Evolutionary conservation across 2,797 vertebrate genomes (phyloP).

Genomic region (Erethizon dorsatum): DNA sequence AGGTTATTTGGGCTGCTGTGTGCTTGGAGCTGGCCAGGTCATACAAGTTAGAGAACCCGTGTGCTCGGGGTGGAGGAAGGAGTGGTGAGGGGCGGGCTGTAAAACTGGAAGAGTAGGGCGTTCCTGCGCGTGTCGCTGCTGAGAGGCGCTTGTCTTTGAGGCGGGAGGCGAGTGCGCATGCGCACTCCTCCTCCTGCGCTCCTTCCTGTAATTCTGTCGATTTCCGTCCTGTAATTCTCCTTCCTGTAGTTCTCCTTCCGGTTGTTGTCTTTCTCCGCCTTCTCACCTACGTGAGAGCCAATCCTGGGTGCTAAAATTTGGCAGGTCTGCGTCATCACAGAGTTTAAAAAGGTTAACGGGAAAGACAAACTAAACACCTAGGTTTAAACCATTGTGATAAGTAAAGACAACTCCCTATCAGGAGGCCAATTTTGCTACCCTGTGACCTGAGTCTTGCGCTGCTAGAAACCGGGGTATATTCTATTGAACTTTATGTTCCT

Average conservation of each 20-base stretch:
- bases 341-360: not conserved
- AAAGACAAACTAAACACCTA: not conserved
- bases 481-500: not conserved
- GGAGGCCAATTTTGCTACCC: not conserved
- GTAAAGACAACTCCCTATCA: not conserved
- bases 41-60: rapidly evolving
- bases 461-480: not conserved
- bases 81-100: rapidly evolving
- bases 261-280: rapidly evolving
- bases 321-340: not conserved
- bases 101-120: rapidly evolving
- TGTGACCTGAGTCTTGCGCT: not conserved
- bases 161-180: not conserved
- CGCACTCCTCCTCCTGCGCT: not conserved
- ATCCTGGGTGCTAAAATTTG: not conserved
- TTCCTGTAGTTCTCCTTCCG: not conserved
- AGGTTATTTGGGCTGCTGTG: too few species aligned
- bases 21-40: rapidly evolving
- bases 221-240: not conserved
- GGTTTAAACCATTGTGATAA: not conserved
- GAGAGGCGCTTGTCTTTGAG: not conserved
- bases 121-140: rapidly evolving
- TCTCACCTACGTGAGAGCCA: rapidly evolving
- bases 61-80: not conserved
- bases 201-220: not conserved